phyloP scores from a whole-genome alignment of 2,113 vertebrate species.

The Notechis scutatus region DNA sequence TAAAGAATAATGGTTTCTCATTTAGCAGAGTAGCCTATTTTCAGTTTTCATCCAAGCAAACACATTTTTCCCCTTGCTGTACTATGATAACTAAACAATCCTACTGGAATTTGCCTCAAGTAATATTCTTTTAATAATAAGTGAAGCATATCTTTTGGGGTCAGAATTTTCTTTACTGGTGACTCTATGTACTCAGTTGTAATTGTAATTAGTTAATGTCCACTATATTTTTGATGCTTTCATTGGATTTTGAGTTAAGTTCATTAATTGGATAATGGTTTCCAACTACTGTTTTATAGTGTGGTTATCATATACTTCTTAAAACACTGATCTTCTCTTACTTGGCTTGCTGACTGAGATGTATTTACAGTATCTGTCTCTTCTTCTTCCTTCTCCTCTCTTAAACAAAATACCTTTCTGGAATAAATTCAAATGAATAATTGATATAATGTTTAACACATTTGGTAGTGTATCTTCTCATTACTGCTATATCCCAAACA shows the following conservation, averaged over 20 bases:
- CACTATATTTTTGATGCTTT: conserved; percentile 5
- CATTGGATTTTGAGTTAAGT: not conserved
- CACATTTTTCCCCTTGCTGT: not conserved
- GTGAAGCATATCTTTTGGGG: not conserved
- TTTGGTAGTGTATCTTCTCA: not conserved
- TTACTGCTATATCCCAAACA: not conserved
- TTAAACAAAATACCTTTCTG: not conserved
- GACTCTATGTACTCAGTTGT: not conserved
- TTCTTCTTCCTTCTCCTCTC: not conserved
- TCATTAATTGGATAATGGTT: not conserved
- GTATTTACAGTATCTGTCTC: not conserved
- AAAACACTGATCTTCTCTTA: not conserved
- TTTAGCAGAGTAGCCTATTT: not conserved
- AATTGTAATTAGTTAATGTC: not conserved
- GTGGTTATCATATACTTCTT: not conserved
- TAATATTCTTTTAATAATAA: conserved; percentile 15
- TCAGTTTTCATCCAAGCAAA: not conserved
- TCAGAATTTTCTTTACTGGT: not conserved
- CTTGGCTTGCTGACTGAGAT: not conserved
- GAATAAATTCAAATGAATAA: not conserved
- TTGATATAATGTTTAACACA: not conserved
- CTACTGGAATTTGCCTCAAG: not conserved
- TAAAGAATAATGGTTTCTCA: not conserved
- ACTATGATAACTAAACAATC: not conserved
- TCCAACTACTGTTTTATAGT: not conserved